phyloP scores from a whole-genome alignment of 2,797 vertebrate species.

The Aeoliscus strigatus region DNA sequence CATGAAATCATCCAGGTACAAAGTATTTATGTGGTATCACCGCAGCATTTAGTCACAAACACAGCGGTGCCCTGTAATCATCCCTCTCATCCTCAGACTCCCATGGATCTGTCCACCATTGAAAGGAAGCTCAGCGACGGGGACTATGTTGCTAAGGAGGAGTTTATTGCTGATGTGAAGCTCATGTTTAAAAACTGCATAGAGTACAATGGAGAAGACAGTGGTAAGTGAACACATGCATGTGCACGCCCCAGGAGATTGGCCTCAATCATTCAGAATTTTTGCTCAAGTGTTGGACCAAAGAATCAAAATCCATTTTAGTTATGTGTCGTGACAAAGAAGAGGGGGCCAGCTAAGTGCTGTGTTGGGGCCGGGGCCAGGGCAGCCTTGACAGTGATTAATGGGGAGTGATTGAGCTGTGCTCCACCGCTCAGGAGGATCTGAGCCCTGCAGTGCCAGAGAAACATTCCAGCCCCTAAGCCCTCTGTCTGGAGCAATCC shows the following conservation, averaged over 20 bases:
- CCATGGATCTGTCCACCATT: slow-evolving; percentile 98
- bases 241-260: slow-evolving; percentile 1
- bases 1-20: slow-evolving; percentile 93
- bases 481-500: slow-evolving; percentile 76
- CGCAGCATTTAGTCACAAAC: too few relatives aligned
- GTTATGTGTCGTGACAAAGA: slow-evolving; percentile 32
- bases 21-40: too few relatives aligned
- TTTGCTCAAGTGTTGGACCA: neutral
- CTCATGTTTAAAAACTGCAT: slow-evolving; percentile 96
- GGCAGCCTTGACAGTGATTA: slow-evolving; percentile 79
- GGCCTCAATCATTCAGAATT: neutral
- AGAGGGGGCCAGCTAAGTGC: slow-evolving; percentile 36
- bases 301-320: slow-evolving; percentile 9
- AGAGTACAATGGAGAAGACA: slow-evolving; percentile 95
- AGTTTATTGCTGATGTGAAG: slow-evolving; percentile 93
- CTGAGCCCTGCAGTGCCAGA: slow-evolving; percentile 70
- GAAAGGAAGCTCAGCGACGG: slow-evolving; percentile 92
- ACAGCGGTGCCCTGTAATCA: too few relatives aligned
- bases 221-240: slow-evolving; percentile 77
- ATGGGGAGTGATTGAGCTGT: slow-evolving; percentile 80
- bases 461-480: slow-evolving; percentile 75
- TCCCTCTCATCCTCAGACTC: slow-evolving; percentile 81
- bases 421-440: slow-evolving; percentile 68
- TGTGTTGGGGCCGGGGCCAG: slow-evolving; percentile 49
- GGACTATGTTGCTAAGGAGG: slow-evolving; percentile 91